A percentile compares a stretch with the other conserved stretches of the same genome.
Conservation (phyloP, 2,113 vertebrate species). For the Ornithorhynchus anatinus region DNA sequence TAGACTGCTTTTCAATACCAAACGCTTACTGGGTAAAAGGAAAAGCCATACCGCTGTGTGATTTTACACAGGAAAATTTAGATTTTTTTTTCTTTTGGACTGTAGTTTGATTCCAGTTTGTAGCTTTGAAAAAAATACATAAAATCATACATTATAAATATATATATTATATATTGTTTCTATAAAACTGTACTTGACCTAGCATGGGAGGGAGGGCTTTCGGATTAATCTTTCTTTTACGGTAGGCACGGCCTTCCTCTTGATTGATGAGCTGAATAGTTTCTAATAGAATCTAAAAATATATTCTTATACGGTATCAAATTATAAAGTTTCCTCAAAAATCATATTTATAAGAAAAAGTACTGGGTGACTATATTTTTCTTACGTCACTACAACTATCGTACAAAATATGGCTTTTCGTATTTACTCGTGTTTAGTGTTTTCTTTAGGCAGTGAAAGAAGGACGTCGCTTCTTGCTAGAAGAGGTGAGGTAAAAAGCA, state of each 20-base stretch:
- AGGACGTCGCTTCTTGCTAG: conserved; percentile 44
- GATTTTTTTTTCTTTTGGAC: conserved; percentile 47
- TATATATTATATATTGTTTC: conserved; percentile 70
- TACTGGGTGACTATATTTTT: conserved; percentile 41
- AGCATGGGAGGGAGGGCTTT: conserved; percentile 53
- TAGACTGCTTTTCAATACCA: conserved; percentile 13
- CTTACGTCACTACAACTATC: conserved; percentile 52
- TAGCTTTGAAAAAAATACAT: conserved; percentile 64
- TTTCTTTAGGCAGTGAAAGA: conserved; percentile 68
- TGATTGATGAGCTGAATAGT: conserved; percentile 41
- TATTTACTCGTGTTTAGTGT: conserved; percentile 61
- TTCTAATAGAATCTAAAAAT: conserved; percentile 66
- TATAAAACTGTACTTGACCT: conserved; percentile 59
- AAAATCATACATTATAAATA: conserved; percentile 72
- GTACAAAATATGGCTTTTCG: conserved; percentile 79
- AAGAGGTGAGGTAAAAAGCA: conserved; percentile 67
- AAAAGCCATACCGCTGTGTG: conserved; percentile 47
- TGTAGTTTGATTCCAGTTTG: conserved; percentile 70
- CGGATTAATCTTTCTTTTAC: conserved; percentile 25
- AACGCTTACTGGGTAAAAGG: conserved; percentile 41
- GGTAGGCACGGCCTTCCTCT: conserved; percentile 52
- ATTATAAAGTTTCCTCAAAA: conserved; percentile 55
- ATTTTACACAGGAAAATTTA: conserved; percentile 30
- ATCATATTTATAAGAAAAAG: conserved; percentile 59
- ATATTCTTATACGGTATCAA: conserved; percentile 63